A percentile compares a stretch with the other conserved stretches of the same genome.
Conservation (phyloP, 2,888 invertebrate species). For the Brassicogethes aeneus region DNA sequence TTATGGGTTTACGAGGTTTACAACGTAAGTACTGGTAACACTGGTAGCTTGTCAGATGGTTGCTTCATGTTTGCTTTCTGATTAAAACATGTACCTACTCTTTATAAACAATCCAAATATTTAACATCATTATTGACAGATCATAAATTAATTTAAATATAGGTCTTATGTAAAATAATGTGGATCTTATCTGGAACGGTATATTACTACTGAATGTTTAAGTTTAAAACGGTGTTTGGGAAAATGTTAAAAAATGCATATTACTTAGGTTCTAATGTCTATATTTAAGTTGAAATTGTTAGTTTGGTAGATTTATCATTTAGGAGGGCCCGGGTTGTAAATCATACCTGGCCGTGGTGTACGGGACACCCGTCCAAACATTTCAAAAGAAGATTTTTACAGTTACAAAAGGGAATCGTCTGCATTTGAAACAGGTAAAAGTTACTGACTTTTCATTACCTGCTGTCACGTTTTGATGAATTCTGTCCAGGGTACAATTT, state of each 20-base stretch:
- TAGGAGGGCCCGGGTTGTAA: constrained; percentile 20
- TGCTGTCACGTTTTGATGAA: constrained; percentile 17
- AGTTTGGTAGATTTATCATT: constrained; percentile 26
- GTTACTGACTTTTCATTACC: constrained; percentile 23
- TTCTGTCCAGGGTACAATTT: constrained; percentile 12
- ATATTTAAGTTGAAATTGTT: constrained; percentile 27
- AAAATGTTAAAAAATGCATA: constrained; percentile 9
- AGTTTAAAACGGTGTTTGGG: too few relatives aligned
- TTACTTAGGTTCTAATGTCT: constrained; percentile 20
- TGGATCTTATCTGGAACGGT: too few relatives aligned
- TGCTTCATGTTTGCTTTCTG: too few relatives aligned
- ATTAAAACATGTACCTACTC: too few relatives aligned
- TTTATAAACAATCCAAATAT: too few relatives aligned
- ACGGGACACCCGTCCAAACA: constrained; percentile 5
- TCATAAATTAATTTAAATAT: too few relatives aligned
- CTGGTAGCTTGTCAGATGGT: too few relatives aligned
- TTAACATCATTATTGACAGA: too few relatives aligned
- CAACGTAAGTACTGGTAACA: too few relatives aligned
- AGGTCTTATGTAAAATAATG: not conserved
- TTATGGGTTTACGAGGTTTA: too few relatives aligned
- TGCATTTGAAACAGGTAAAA: constrained; percentile 15
- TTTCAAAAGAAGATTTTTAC: constrained; percentile 5
- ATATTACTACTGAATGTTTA: too few relatives aligned
- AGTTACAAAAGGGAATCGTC: not conserved
- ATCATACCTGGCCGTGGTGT: constrained; percentile 16